A percentile compares a stretch with the other conserved stretches of the same genome.
Evolutionary conservation across 2,888 invertebrate species (phyloP).

Genomic region (Oligia latruncula): DNA sequence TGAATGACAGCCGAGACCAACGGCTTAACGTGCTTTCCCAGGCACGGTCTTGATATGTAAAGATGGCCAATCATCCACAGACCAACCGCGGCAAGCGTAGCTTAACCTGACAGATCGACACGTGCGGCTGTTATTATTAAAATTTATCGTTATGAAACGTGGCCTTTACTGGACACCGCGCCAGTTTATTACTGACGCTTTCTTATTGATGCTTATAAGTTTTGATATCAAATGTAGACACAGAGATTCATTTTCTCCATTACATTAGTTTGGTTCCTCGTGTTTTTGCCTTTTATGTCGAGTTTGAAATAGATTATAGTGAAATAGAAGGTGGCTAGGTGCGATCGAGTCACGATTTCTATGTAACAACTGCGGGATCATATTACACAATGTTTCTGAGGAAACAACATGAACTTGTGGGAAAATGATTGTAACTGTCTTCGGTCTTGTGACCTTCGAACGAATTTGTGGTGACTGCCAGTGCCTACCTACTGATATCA

Average conservation of each 20-base stretch:
- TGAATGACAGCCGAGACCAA: no score
- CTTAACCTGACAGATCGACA: no score
- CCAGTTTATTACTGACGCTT: no score
- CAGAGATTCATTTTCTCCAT: background rate
- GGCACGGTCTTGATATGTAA: no score
- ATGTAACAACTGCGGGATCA: constrained; percentile 30
- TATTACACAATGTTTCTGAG: constrained; percentile 34
- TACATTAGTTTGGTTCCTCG: background rate
- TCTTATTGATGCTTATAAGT: no score
- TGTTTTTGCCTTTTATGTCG: constrained; percentile 26
- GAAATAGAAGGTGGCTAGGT: constrained; percentile 14
- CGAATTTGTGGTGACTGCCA: constrained; percentile 6
- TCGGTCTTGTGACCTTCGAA: background rate
- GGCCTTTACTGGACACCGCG: no score
- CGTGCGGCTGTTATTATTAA: no score
- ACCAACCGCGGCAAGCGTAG: no score
- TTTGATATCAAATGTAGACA: background rate
- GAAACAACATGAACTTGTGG: constrained; percentile 28
- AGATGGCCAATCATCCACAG: no score
- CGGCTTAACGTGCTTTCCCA: no score
- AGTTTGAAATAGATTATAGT: constrained; percentile 35
- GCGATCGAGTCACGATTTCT: constrained; percentile 38
- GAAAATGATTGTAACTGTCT: constrained; percentile 23
- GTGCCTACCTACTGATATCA: background rate
- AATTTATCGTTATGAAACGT: no score